Evolutionary conservation across 2,888 invertebrate species (phyloP).

Genomic region (Oasisia sp.): DNA sequence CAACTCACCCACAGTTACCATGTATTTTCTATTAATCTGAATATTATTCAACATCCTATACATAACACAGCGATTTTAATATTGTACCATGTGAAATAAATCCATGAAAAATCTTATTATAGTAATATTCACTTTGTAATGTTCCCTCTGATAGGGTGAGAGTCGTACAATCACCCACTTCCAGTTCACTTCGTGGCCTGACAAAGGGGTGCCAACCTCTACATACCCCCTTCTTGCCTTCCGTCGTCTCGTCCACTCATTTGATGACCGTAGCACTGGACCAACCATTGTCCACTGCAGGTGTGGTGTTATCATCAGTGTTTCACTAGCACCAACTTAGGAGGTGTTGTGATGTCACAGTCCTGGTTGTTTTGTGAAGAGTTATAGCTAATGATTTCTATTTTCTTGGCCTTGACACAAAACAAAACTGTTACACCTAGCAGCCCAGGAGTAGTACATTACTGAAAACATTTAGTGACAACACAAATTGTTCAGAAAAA

Average conservation of each 20-base stretch:
- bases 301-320: neutral
- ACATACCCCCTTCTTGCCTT: neutral
- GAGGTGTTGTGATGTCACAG: neutral
- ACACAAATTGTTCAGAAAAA: no score
- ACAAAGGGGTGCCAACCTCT: neutral
- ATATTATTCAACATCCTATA: neutral
- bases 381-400: neutral
- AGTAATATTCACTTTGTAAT: neutral
- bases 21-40: no score
- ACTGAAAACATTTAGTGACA: no score
- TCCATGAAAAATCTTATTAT: neutral
- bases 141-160: neutral
- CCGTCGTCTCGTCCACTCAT: neutral
- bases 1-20: no score
- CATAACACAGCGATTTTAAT: neutral
- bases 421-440: no score
- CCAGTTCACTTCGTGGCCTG: neutral
- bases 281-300: conserved; percentile 3
- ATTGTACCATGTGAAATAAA: neutral
- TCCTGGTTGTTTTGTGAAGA: neutral
- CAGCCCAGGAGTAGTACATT: no score
- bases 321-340: neutral
- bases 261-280: neutral
- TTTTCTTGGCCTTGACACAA: neutral
- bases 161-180: neutral